Evolutionary conservation across 2,113 vertebrate genomes (phyloP).

Genomic region (Falcunculus frontatus): DNA sequence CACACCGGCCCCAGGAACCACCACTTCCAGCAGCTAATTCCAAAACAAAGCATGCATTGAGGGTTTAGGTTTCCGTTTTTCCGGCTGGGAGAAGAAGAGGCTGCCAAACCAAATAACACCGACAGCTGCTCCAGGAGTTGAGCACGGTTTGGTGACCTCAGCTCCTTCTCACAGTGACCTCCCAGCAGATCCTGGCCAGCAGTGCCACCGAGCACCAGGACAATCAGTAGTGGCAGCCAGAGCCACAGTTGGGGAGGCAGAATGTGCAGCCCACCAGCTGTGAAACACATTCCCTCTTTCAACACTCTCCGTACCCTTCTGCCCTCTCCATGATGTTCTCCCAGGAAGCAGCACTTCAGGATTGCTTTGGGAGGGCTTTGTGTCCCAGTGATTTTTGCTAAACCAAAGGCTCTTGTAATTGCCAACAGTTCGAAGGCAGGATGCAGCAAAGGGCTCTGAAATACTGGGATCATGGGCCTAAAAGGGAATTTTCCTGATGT

Average conservation of each 20-base stretch:
- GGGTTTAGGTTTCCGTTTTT: constrained; percentile 36
- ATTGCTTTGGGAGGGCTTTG: not conserved
- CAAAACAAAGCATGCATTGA: constrained; percentile 43
- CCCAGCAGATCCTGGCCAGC: not conserved
- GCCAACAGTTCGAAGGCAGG: not conserved
- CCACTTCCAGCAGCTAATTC: constrained; percentile 34
- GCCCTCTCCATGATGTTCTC: not conserved
- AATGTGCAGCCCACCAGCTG: not conserved
- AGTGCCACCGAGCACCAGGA: not conserved
- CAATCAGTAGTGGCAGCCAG: not conserved
- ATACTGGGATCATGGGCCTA: not conserved
- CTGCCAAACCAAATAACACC: constrained; percentile 57
- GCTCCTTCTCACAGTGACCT: not conserved
- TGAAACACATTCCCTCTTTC: not conserved
- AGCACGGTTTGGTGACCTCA: not conserved
- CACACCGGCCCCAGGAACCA: not conserved
- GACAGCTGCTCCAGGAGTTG: constrained; percentile 36
- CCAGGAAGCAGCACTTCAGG: not conserved
- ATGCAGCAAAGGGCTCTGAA: not conserved
- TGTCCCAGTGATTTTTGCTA: not conserved
- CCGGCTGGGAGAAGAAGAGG: constrained; percentile 11
- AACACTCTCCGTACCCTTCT: not conserved
- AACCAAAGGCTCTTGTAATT: not conserved
- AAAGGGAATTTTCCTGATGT: not conserved
- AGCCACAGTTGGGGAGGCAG: not conserved